A percentile compares a stretch with the other conserved stretches of the same genome.
Conservation (phyloP, 1,140 invertebrate species). For the Rhagoletis zephyria region DNA sequence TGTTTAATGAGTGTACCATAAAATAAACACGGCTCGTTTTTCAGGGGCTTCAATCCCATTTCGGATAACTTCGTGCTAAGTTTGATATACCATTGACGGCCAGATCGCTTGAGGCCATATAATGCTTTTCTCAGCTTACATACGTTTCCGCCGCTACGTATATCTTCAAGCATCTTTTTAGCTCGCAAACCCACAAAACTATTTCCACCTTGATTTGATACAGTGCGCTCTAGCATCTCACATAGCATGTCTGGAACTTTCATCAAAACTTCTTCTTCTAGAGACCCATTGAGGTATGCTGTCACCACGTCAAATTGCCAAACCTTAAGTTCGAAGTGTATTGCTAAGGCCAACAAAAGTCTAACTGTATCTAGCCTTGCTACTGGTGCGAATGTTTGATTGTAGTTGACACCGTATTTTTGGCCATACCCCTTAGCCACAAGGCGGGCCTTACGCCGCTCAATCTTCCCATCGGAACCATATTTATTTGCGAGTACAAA, state of each 20-base stretch:
- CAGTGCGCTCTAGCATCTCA: not conserved
- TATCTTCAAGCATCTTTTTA: not conserved
- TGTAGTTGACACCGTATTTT: not conserved
- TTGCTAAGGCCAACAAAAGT: not conserved
- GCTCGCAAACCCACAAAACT: no score
- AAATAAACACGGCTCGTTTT: not conserved
- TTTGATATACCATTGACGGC: conserved; percentile 25
- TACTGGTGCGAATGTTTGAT: not conserved
- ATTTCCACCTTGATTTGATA: no score
- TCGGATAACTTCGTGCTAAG: not conserved
- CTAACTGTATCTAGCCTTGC: not conserved
- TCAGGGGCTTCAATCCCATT: not conserved
- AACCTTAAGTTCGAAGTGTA: not conserved
- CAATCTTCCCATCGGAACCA: no score
- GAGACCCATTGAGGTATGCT: not conserved
- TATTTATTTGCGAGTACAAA: no score
- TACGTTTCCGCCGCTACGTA: not conserved
- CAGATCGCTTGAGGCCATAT: conserved; percentile 26
- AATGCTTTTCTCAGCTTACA: conserved; percentile 40
- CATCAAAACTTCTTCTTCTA: not conserved
- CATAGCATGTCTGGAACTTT: not conserved
- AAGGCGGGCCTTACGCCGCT: not conserved
- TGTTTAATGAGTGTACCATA: no score
- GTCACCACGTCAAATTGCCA: not conserved
- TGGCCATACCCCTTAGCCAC: not conserved